Evolutionary conservation across 2,888 invertebrate species (phyloP), one percentile per base, ranked within the genome.

Genomic region (Iphiclides podalirius): DNA sequence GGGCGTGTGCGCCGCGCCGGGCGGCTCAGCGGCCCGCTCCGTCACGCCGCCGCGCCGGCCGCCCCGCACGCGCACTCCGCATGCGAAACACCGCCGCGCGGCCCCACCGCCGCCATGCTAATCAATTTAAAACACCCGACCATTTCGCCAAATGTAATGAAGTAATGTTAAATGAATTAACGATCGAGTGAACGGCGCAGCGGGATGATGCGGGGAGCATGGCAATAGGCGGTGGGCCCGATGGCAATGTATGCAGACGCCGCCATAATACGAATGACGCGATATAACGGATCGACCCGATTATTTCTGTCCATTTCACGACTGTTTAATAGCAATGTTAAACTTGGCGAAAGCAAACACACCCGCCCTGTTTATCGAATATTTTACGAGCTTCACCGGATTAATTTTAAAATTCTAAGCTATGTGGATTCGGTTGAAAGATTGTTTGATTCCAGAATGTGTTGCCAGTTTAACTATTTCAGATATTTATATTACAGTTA

Each of bases 261-360:
- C 62, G 63, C 67, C 75, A 73, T 84, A 81, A 86, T 86, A 84
- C 84, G 76, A 86, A 87, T 84, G 84, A 81, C 73, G 75, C 76
- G 76, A 72, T 84, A 75, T 87, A 87, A 87, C 86, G 86, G 87
- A 83, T 82, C 84, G 83, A 72, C 80, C 83, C 78, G 86, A 86
- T 88, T 88, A 87, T 87, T 87, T 86, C 86, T 85, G 87, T 84
- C 77, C 82, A 85, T 84, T 86, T 85, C 87, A 86, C 72, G 85
- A 84, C 87, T 87, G 87, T 86, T 87, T 87, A 85, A 87, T 87
- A 85, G 87, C 87, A 87, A 86, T 85, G 87, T 85, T 84, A 81
- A 84, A 84, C 77, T 82, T 81, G 72, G 77, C 80, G 79, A 86
- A 86, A 85, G 84, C 86, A 87, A 86, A 87, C 85, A 87, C 66